phyloP scores from a whole-genome alignment of 2,113 vertebrate species.

The Trichomycterus rosablanca region DNA sequence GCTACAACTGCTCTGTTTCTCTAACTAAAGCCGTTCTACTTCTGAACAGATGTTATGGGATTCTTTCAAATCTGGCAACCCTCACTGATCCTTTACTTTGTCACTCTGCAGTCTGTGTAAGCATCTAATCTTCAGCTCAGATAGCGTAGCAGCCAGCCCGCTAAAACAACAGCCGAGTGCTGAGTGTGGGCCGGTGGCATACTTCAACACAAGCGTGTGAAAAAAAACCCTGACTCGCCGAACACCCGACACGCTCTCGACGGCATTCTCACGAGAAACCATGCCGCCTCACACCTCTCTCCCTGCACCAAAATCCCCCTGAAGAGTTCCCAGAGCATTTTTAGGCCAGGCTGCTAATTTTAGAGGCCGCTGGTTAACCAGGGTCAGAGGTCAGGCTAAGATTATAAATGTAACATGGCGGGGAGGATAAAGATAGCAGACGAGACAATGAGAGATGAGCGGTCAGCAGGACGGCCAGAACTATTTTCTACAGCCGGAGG shows the following conservation, averaged over 20 bases:
- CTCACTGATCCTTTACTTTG: background rate
- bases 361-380: slow-evolving; percentile 43
- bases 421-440: slow-evolving; percentile 64
- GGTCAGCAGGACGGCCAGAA: slow-evolving; percentile 48
- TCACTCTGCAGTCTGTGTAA: slow-evolving; percentile 21
- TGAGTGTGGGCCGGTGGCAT: slow-evolving; percentile 2
- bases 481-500: slow-evolving; percentile 65
- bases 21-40: no score
- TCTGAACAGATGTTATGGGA: no score
- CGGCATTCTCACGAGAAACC: slow-evolving; percentile 80
- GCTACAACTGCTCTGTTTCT: no score
- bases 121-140: slow-evolving; percentile 25
- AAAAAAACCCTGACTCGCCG: background rate
- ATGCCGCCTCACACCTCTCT: slow-evolving; percentile 37
- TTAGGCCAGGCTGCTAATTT: slow-evolving; percentile 60
- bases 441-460: slow-evolving; percentile 42
- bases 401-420: slow-evolving; percentile 46
- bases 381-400: slow-evolving; percentile 44
- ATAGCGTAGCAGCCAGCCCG: slow-evolving; percentile 6
- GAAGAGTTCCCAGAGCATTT: slow-evolving; percentile 72
- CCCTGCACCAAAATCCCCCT: slow-evolving; percentile 61
- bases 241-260: no score
- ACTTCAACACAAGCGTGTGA: slow-evolving; percentile 10
- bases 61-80: background rate
- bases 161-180: slow-evolving; percentile 19